Base-by-base conservation (phyloP, 2,797 vertebrate species). In the Lerista edwardsae region DNA sequence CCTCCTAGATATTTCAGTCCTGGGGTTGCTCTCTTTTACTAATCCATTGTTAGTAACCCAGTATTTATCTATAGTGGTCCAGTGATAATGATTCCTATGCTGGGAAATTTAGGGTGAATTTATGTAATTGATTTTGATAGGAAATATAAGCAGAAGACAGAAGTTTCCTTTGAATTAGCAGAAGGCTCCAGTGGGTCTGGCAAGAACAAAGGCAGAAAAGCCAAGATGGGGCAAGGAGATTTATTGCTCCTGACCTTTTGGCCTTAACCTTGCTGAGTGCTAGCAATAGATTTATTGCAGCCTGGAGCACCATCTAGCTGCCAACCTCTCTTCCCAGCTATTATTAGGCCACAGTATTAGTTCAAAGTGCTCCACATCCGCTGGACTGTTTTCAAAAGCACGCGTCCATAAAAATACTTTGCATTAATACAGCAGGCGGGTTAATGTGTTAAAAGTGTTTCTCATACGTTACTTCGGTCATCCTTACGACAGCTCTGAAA, bases 241-340 rank as follows among this genome's bases (percentile, higher is more conserved):
- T 57, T 57, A 80, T 69, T 80, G 47, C 23, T 57, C 36, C 51
- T 71, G 57, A 80, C 62, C 31, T 83, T 61, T 55, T 75, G 44
- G 27, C 36, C 12, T 36, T 23, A 8, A 57, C 31, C 10, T 29
- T 83, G 34, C 61, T 83, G 72, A 67, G 15, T 69, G 23, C 14
- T 57, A 36, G 6, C 12, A 64, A 14, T 15, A 29, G 79, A 72
- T 72, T 81, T 67, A 83, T 55, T 2, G 25, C 47, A 75, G 3
- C 34, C n/a, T 83, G 62, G 81, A 75, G 51, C 64, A 83, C 47
- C 64, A 75, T 67, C 47, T 55, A 68, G 47, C 81, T 83, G 47
- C 14, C 51, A 75, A n/a, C 29, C 17, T 75, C 57, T 73, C 73
- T 67, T 75, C 6, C 2, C 39, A 12, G 47, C 39, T 34, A 83